Base-by-base conservation (phyloP, 2,113 vertebrate genomes). In the Coryphaenoides rupestris region DNA sequence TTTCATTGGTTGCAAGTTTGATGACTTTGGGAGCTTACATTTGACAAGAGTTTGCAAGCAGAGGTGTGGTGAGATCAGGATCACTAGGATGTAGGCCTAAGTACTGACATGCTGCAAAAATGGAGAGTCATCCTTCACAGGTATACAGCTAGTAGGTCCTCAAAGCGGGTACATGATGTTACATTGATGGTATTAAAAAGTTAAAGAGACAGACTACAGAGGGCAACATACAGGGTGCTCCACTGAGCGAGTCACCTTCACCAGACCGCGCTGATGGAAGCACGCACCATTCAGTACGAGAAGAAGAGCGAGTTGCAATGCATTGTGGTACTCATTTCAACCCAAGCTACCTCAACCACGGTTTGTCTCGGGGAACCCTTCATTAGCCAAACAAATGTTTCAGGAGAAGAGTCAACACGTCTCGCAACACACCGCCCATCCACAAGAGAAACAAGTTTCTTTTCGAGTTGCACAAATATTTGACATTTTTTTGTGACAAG, bases 221-320 rank as follows among this genome's bases (percentile, higher is more conserved):
- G 16, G 15, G 4, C 16, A n/a, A 19, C 21, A n/a, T n/a, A n/a
- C n/a, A n/a, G n/a, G n/a, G n/a, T n/a, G n/a, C n/a, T n/a, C n/a
- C n/a, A n/a, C n/a, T n/a, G n/a, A n/a, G n/a, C n/a, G n/a, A n/a
- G n/a, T n/a, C n/a, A n/a, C 5, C 40, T n/a, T n/a, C 33, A 40
- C 33, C 33, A 10, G 9, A 33, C 17, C 26, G 52, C 65, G 40
- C 52, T 69, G 62, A 74, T 63, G 62, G 12, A 60, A 58, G 10
- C 56, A 33, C 55, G 72, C 19, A 55, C 67, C 63, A 76, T 70
- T 80, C 58, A 74, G 64, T 28, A 66, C 4, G 62, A 19, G 22
- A 55, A 68, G 21, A 54, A 2, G 40, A 23, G 55, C 9, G n/a
- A 65, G 17, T 16, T 7, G 16, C 62, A 57, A 19, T 47, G 21